These are phyloP conservation scores for Crypturellus tataupa DNA, from an alignment of 2,797 vertebrate genomes.

Conservation along the genomic window DNA sequence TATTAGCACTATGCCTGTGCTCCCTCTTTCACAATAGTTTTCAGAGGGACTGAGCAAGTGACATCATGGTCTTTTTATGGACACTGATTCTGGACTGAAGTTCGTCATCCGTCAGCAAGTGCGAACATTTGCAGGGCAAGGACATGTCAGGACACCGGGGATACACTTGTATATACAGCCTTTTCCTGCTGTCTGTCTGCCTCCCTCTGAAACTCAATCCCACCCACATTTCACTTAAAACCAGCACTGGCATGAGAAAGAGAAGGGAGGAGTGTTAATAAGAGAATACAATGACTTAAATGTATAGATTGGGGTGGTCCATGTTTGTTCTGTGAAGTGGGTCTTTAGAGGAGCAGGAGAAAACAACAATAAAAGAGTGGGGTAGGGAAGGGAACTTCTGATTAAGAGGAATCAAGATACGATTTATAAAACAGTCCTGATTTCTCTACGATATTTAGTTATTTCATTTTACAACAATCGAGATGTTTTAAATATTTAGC, in stretches of 20 bases:
- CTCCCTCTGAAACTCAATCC: neutral
- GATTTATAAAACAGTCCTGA: neutral
- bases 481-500: neutral
- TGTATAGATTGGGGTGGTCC: neutral
- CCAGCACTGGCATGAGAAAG: neutral
- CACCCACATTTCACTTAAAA: neutral
- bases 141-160: constrained; percentile 50
- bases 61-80: constrained; percentile 48
- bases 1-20: neutral
- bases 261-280: neutral
- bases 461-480: neutral
- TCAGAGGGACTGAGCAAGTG: neutral
- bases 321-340: neutral
- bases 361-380: neutral
- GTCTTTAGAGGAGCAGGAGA: neutral
- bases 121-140: constrained; percentile 39
- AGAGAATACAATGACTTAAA: neutral
- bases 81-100: neutral
- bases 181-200: constrained; percentile 51
- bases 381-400: neutral
- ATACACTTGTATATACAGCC: constrained; percentile 47
- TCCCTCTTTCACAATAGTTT: neutral
- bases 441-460: neutral
- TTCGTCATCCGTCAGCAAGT: constrained; percentile 36
- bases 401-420: neutral